These are phyloP conservation scores for Dendrolimus houi DNA, from an alignment of 2,888 invertebrate species.

Conservation along the genomic window DNA sequence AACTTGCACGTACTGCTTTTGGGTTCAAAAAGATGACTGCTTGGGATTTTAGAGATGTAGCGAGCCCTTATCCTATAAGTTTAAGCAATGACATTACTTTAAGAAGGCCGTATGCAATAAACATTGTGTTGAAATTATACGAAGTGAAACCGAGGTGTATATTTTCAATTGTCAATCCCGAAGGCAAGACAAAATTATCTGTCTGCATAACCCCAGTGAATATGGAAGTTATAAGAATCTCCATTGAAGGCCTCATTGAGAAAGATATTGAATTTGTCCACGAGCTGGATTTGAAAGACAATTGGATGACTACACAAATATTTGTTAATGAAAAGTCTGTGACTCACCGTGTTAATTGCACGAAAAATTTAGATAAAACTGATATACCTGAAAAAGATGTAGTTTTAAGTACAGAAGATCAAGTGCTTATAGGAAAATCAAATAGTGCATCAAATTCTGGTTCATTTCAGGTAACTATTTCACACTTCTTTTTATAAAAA, in stretches of 20 bases:
- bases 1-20: too few relatives aligned
- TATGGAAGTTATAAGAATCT: constrained; percentile 12
- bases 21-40: not conserved
- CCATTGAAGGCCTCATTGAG: constrained; percentile 6
- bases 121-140: constrained; percentile 30
- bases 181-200: constrained; percentile 16
- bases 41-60: constrained; percentile 6
- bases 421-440: not conserved
- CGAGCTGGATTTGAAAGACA: constrained; percentile 4
- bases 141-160: constrained; percentile 24
- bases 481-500: too few relatives aligned
- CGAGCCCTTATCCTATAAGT: not conserved
- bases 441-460: too few relatives aligned
- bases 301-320: constrained; percentile 24
- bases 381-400: not conserved
- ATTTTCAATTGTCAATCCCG: constrained; percentile 34
- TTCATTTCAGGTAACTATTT: too few relatives aligned
- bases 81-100: constrained; percentile 12
- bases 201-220: constrained; percentile 23
- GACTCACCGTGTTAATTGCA: constrained; percentile 20
- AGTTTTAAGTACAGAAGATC: not conserved
- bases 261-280: not conserved
- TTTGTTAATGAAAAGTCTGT: constrained; percentile 17
- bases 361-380: not conserved
- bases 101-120: constrained; percentile 34